A percentile compares a stretch with the other conserved stretches of the same genome.
These are phyloP conservation scores for Brassicogethes aeneus DNA, from an alignment of 2,888 invertebrate species.

Conservation along the genomic window DNA sequence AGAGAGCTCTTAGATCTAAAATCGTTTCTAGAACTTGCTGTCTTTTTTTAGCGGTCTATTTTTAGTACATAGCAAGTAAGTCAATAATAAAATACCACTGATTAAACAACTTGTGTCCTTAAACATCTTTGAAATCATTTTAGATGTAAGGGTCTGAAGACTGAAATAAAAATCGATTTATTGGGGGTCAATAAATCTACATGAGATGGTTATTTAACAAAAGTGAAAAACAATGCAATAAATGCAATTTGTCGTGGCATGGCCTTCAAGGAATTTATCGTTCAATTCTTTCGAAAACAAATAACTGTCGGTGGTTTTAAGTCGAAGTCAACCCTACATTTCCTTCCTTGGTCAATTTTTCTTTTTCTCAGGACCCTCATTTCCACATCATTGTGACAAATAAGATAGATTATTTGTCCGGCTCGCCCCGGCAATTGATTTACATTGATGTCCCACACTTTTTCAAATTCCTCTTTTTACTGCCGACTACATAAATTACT, in stretches of 20 bases:
- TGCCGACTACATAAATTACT: conserved; percentile 1
- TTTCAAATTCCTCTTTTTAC: conserved; percentile 18
- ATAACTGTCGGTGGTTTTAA: conserved; percentile 4
- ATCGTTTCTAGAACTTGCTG: too few species aligned
- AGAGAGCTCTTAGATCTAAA: too few species aligned
- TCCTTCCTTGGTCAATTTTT: conserved; percentile 2
- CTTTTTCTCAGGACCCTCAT: conserved; percentile 31
- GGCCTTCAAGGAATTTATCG: conserved; percentile 2
- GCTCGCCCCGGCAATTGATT: conserved; percentile 39
- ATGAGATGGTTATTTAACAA: too few species aligned
- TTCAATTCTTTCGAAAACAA: conserved; percentile 1
- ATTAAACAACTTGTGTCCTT: too few species aligned
- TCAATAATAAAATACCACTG: too few species aligned
- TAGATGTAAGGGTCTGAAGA: too few species aligned
- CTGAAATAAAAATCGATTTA: too few species aligned
- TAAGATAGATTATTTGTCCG: conserved; percentile 41
- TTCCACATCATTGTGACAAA: conserved; percentile 39
- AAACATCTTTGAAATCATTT: too few species aligned
- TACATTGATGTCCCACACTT: conserved; percentile 35
- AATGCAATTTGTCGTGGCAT: conserved; percentile 1
- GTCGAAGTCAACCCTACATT: not conserved
- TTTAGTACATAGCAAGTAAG: too few species aligned
- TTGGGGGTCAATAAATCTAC: too few species aligned
- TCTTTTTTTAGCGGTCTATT: too few species aligned
- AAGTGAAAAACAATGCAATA: not conserved